Percentiles rank a stretch among this genome's conserved stretches.
Evolutionary conservation across 2,797 vertebrate genomes (phyloP).

Genomic region (Pangasius larnaudii): DNA sequence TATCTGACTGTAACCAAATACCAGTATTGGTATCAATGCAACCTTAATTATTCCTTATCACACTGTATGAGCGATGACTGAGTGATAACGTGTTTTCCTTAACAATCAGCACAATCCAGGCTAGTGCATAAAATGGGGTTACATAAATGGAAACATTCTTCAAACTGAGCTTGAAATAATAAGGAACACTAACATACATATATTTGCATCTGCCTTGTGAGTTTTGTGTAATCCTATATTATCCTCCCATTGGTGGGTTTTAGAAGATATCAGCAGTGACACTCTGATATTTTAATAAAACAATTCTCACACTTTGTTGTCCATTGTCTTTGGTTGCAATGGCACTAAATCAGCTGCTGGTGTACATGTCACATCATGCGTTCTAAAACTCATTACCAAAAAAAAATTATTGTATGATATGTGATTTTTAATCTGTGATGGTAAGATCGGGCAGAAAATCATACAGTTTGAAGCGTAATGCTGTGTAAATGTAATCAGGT

Average conservation of each 20-base stretch:
- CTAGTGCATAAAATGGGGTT: neutral
- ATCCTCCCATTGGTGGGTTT: neutral
- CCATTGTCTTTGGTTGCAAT: too few species aligned
- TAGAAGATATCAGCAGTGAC: neutral
- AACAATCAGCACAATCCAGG: neutral
- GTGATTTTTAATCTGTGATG: neutral
- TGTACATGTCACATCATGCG: neutral
- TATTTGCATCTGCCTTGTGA: neutral
- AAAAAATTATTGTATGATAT: neutral
- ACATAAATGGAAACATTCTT: neutral
- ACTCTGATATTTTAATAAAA: neutral
- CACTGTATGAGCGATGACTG: neutral
- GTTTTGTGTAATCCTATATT: neutral
- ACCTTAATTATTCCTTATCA: neutral
- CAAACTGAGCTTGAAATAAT: neutral
- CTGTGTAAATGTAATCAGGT: neutral
- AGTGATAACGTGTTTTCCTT: neutral
- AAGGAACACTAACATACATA: neutral
- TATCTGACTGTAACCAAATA: neutral
- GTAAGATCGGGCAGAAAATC: neutral
- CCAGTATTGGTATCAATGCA: neutral
- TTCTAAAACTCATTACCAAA: neutral
- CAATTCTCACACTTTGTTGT: neutral
- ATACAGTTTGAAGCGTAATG: neutral
- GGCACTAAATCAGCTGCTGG: neutral